Percentiles rank a stretch among this genome's conserved stretches.
Conservation (phyloP, 37 sponge, comb jelly and placozoan species). For the Petrosia ficiformis region DNA sequence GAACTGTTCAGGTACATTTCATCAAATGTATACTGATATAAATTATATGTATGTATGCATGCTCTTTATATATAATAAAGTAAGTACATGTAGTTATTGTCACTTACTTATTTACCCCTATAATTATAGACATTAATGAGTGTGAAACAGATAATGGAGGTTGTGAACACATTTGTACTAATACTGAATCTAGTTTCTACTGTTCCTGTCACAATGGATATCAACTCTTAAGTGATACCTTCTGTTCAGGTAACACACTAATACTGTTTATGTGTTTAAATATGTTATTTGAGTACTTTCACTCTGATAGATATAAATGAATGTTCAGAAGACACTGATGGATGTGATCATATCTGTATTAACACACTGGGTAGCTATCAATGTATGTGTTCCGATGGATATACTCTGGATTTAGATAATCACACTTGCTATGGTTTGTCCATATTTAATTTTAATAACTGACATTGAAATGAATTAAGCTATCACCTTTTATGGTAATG, state of each 20-base stretch:
- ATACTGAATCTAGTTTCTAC: constrained; percentile 32
- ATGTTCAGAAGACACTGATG: constrained; percentile 2
- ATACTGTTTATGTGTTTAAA: not conserved
- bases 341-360: constrained; percentile 15
- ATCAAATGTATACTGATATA: not conserved
- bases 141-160: too few species aligned
- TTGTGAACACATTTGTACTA: constrained; percentile 23
- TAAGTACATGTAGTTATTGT: too few species aligned
- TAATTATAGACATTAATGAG: too few species aligned
- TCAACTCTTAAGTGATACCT: constrained; percentile 21
- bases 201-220: constrained; percentile 48
- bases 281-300: not conserved
- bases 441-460: too few species aligned
- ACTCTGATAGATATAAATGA: constrained; percentile 11
- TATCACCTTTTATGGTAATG: too few species aligned
- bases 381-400: constrained; percentile 16
- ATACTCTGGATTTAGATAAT: constrained; percentile 11
- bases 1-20: not conserved
- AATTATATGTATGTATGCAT: not conserved
- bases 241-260: not conserved
- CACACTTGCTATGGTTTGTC: constrained; percentile 9
- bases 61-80: too few species aligned
- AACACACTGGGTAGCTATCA: constrained; percentile 13
- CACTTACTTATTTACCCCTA: not conserved
- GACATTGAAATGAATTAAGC: not conserved